Base-by-base conservation (phyloP, 1,140 invertebrate species). In the Orchestia grillus region DNA sequence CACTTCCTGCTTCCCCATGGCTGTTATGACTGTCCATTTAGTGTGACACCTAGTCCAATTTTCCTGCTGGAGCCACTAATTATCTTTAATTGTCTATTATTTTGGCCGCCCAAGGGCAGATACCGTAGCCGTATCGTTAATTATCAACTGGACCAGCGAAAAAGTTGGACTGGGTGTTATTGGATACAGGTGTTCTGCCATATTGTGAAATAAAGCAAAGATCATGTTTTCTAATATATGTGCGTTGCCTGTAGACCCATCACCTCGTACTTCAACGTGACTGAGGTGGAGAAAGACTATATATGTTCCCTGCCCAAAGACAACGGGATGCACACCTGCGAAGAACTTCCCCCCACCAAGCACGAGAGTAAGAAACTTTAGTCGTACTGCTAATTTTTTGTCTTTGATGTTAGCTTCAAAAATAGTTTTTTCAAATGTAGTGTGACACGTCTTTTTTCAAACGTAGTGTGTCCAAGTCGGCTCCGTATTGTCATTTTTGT, bases 261-360 rank as follows among this genome's bases (percentile, higher is more conserved):
- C 57, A 97, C 97, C 19, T 97, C 97, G 44, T 98, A 98, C 97
- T 98, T 98, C 97, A 97, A 97, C 96, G 97, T 97, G 11, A 97
- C 97, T 90, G 98, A 98, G 90, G 98, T 98, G 97, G 99, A 99
- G 97, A 98, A 99, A 97, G 99, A 99, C 97, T 99, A 99, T 97
- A 99, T 99, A 97, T 99, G 99, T 97, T 99, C 99, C 94, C 98
- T 98, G 97, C 98, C 98, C 15, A 99, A 99, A 96, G 99, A 99
- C 97, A 99, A 98, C 96, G 99, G 99, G 4, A 99, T 99, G 98
- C 99, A 99, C 97, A 98, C 98, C 53, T 99, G 99, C 97, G 97
- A 98, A 47, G 98, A 99, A 97, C 98, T 99, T 90, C 99, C 99
- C 0, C 98, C 98, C 0, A 98, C 98, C 97, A 98, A 98, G 91